phyloP scores from a whole-genome alignment of 2,888 invertebrate species.

The Torymus texanus region DNA sequence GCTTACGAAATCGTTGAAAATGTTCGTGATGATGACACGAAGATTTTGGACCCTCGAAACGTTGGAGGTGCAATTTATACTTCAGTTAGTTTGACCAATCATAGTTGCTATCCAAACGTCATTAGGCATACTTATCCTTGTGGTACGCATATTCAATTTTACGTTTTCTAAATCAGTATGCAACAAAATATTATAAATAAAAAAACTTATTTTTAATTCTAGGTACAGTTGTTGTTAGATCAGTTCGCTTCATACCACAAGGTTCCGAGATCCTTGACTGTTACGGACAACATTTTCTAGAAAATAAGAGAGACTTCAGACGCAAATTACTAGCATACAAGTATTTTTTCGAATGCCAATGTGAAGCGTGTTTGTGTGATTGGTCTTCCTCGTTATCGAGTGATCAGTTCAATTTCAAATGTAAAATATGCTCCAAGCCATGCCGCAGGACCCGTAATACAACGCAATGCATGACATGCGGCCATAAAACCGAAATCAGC shows the following conservation, averaged over 20 bases:
- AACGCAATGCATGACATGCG: constrained; percentile 59
- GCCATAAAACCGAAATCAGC: constrained; percentile 60
- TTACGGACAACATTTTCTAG: constrained; percentile 75
- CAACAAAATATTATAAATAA: background rate
- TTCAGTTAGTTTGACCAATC: constrained; percentile 76
- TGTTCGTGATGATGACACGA: constrained; percentile 62
- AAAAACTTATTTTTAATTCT: constrained; percentile 43
- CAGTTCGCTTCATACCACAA: constrained; percentile 69
- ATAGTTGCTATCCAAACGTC: constrained; percentile 75
- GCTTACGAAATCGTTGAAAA: constrained; percentile 76
- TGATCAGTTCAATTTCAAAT: constrained; percentile 63
- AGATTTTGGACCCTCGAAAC: constrained; percentile 67
- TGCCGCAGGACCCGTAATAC: constrained; percentile 39
- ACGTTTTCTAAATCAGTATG: constrained; percentile 7
- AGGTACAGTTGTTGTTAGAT: constrained; percentile 70
- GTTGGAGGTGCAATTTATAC: constrained; percentile 76
- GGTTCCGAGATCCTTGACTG: constrained; percentile 75
- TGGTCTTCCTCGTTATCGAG: constrained; percentile 69
- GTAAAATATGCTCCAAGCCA: constrained; percentile 61
- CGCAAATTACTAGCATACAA: constrained; percentile 70
- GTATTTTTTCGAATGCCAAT: constrained; percentile 74
- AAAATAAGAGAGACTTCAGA: constrained; percentile 65
- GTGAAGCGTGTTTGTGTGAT: constrained; percentile 72
- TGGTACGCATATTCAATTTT: constrained; percentile 61
- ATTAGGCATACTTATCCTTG: constrained; percentile 72